phyloP scores from a whole-genome alignment of 2,797 vertebrate genomes.

The Acridotheres tristis region DNA sequence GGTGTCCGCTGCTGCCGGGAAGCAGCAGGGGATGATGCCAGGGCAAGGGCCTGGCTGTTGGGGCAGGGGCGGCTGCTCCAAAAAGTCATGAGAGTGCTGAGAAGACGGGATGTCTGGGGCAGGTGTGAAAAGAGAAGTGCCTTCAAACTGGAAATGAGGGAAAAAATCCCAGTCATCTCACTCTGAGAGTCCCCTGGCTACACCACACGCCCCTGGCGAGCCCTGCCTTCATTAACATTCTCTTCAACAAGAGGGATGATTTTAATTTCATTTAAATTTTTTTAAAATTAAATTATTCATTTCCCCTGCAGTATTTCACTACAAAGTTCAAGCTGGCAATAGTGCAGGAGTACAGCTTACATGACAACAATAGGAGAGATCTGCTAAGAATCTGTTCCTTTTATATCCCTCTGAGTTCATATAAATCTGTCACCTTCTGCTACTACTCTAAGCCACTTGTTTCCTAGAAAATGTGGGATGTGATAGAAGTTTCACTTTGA shows the following conservation, averaged over 20 bases:
- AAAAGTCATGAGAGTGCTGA: neutral
- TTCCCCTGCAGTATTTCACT: neutral
- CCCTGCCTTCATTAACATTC: neutral
- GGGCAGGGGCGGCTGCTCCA: neutral
- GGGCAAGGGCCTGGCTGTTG: neutral
- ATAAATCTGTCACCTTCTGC: neutral
- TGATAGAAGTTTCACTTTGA: neutral
- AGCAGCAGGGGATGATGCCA: neutral
- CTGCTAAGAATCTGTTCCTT: neutral
- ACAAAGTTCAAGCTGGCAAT: neutral
- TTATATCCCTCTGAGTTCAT: neutral
- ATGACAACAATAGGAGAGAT: neutral
- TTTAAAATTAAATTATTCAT: neutral
- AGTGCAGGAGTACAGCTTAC: neutral
- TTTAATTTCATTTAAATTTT: neutral
- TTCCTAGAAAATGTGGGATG: conserved; percentile 35
- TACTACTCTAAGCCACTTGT: neutral
- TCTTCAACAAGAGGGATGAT: neutral
- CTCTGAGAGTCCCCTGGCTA: neutral
- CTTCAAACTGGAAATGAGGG: neutral
- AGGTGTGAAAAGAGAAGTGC: neutral
- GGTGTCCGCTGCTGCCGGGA: neutral
- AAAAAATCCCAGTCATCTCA: neutral
- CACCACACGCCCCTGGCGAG: neutral
- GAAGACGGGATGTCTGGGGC: neutral